Evolutionary conservation across 1,140 invertebrate species (phyloP).

Genomic region (Drosophila mojavensis): DNA sequence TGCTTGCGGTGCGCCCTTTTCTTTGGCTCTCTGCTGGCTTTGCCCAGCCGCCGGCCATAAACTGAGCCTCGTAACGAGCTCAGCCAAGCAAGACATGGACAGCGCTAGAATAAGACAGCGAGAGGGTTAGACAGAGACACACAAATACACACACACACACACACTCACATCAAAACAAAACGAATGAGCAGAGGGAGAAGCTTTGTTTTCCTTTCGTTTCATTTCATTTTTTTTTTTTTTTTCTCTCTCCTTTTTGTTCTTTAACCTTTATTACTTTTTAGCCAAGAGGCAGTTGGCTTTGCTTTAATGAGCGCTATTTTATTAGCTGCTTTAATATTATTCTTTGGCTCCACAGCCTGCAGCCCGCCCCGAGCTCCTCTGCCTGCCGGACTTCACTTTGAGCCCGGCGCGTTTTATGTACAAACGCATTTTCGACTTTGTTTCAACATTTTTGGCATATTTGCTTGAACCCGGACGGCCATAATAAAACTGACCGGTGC

Average conservation of each 20-base stretch:
- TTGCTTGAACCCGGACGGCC: slow-evolving; percentile 31
- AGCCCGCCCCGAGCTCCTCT: neutral
- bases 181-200: no score
- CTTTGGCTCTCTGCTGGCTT: slow-evolving; percentile 55
- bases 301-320: slow-evolving; percentile 78
- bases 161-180: neutral
- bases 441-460: slow-evolving; percentile 64
- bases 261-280: slow-evolving; percentile 75
- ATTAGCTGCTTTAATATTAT: slow-evolving; percentile 69
- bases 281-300: slow-evolving; percentile 70
- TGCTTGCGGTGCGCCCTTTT: slow-evolving; percentile 64
- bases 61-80: slow-evolving; percentile 51
- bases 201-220: no score
- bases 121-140: neutral
- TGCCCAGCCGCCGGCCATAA: slow-evolving; percentile 36
- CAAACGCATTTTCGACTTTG: slow-evolving; percentile 61
- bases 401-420: slow-evolving; percentile 32
- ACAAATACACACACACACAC: neutral
- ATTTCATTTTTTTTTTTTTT: no score
- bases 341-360: slow-evolving; percentile 17
- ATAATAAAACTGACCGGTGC: slow-evolving; percentile 40
- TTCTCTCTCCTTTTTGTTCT: slow-evolving; percentile 19
- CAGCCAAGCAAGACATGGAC: slow-evolving; percentile 13
- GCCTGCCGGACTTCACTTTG: neutral
- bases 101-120: neutral